Conservation (phyloP, 1,140 invertebrate species). For the Micrasema longulum region DNA sequence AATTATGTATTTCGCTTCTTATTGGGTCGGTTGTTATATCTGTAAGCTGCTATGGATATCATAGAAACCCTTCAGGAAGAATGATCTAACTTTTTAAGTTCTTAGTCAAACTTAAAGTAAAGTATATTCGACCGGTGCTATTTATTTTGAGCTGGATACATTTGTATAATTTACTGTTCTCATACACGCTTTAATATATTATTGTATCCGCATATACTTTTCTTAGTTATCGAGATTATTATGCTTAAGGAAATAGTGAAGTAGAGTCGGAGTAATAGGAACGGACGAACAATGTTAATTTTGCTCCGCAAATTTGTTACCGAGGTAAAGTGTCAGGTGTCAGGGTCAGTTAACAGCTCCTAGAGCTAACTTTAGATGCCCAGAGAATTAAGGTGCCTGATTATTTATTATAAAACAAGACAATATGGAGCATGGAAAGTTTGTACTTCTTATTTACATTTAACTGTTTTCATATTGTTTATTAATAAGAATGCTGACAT, state of each 20-base stretch:
- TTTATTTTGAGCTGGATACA: too few relatives aligned
- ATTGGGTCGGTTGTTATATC: too few relatives aligned
- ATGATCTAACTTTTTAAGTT: too few relatives aligned
- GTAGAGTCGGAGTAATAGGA: neutral
- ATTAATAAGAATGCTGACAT: neutral
- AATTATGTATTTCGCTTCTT: too few relatives aligned
- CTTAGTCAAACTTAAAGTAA: too few relatives aligned
- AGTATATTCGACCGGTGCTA: too few relatives aligned
- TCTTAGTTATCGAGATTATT: constrained; percentile 30
- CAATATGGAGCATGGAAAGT: constrained; percentile 36
- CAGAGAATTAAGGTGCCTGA: constrained; percentile 30
- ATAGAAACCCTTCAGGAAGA: too few relatives aligned
- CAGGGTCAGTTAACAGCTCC: too few relatives aligned
- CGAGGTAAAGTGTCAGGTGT: neutral
- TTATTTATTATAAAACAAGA: constrained; percentile 28
- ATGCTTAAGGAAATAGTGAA: constrained; percentile 25
- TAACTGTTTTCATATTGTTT: constrained; percentile 11
- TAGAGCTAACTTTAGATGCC: neutral
- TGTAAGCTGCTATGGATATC: too few relatives aligned
- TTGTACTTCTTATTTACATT: constrained; percentile 13
- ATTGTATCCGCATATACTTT: constrained; percentile 7
- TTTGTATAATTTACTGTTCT: constrained; percentile 2
- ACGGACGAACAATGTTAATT: constrained; percentile 8
- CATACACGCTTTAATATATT: constrained; percentile 14
- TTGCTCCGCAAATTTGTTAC: neutral